Base-by-base conservation (phyloP, 2,888 invertebrate species). In the Monochamus alternatus region DNA sequence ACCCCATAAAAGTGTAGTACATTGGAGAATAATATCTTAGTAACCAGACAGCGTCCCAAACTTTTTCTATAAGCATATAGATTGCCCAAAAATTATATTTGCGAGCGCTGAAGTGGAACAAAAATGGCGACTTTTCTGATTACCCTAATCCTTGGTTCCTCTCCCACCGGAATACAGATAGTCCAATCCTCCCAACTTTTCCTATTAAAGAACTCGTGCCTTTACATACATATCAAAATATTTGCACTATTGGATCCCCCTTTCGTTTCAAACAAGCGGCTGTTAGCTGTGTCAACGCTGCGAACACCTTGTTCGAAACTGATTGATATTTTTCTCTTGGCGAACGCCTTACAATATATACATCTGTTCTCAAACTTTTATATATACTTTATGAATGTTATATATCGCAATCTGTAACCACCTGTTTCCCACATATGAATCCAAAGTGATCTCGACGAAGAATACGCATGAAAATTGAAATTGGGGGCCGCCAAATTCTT, bases 161-260 rank as follows among this genome's bases (percentile, higher is more conserved):
- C 81, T 84, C 85, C 85, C 85, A 83, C 80, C 83, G 83, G 87
- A 87, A 87, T 87, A 87, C 86, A 85, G 85, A 87, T 87, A 85
- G 86, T 85, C 80, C 82, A 84, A 85, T 85, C 83, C 84, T 77
- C 60, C 81, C 75, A 87, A 87, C 86, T 87, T 87, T 87, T 87
- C 87, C 87, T 86, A 87, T 87, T 86, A 87, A 86, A 82, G 83
- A 84, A 86, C 82, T 87, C 86, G 86, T 86, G 85, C 84, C 82
- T 82, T 81, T 82, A 86, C 87, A 87, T 86, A 87, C 85, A 86
- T 86, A 87, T 87, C 84, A 84, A 84, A 85, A 84, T 83, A 87
- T 87, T 87, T 87, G 86, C 87, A 87, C 87, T 87, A 87, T 87
- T 86, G 85, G 85, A 86, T 87, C 86, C 81, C 71, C 80, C 77